A percentile compares a stretch with the other conserved stretches of the same genome.
Evolutionary conservation across 2,113 vertebrate genomes (phyloP).

Genomic region (Oophaga pumilio): DNA sequence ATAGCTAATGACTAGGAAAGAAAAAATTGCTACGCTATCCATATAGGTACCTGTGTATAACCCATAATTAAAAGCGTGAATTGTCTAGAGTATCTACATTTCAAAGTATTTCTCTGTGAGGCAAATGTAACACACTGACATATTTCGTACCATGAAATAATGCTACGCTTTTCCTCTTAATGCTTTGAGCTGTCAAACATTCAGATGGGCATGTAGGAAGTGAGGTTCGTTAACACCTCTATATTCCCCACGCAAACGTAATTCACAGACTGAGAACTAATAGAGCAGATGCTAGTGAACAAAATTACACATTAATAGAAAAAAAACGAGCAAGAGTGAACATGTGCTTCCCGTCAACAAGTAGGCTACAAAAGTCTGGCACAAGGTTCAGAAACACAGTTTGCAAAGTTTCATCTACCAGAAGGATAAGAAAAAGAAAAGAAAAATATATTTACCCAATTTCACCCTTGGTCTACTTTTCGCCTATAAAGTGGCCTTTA

Average conservation of each 20-base stretch:
- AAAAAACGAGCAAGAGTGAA: neutral
- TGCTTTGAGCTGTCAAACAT: conserved; percentile 9
- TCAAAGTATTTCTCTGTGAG: neutral
- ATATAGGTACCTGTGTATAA: neutral
- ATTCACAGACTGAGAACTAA: conserved; percentile 19
- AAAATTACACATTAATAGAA: conserved; percentile 23
- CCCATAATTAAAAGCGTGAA: neutral
- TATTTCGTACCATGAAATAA: conserved; percentile 5
- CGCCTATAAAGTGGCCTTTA: neutral
- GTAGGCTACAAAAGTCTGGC: conserved; percentile 57
- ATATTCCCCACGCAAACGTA: conserved; percentile 7
- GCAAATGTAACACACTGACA: neutral
- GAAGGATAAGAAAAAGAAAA: neutral
- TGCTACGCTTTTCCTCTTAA: neutral
- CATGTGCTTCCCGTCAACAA: conserved; percentile 20
- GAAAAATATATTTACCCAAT: neutral
- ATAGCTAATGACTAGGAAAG: neutral
- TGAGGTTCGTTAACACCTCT: conserved; percentile 26
- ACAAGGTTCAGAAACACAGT: conserved; percentile 28
- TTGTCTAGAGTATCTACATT: neutral
- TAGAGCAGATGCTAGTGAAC: conserved; percentile 11
- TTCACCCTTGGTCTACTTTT: neutral
- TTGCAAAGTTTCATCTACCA: conserved; percentile 31
- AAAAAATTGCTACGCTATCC: neutral
- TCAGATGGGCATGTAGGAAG: conserved; percentile 39